Percentiles rank a stretch among this genome's conserved stretches.
Conservation (phyloP, 2,797 vertebrate genomes). For the Caiman crocodilus region DNA sequence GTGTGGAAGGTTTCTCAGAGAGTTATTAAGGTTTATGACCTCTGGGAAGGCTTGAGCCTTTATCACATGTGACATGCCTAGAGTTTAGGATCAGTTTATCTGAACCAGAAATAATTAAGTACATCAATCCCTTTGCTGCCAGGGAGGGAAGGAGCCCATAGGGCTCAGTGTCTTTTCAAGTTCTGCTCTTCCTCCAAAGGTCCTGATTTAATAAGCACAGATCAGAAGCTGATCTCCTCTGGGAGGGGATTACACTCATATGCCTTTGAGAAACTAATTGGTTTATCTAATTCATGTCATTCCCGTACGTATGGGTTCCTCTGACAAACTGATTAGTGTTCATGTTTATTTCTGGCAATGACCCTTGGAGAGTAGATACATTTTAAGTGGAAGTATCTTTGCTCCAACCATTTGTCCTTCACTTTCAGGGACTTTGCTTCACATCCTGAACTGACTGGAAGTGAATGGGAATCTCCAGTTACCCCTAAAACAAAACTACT, state of each 20-base stretch:
- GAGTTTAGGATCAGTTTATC: not conserved
- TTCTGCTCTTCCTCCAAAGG: slow-evolving; percentile 23
- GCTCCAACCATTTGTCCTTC: not conserved
- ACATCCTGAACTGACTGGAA: rapidly evolving
- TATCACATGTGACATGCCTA: not conserved
- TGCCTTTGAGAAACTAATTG: not conserved
- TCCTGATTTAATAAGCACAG: not conserved
- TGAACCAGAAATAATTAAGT: not conserved
- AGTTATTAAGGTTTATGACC: not conserved
- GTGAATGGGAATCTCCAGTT: not conserved
- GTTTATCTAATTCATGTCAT: slow-evolving; percentile 23
- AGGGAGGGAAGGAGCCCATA: not conserved
- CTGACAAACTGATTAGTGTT: rapidly evolving
- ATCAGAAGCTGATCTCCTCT: not conserved
- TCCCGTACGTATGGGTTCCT: not conserved
- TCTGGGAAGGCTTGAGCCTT: not conserved
- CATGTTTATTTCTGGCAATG: not conserved
- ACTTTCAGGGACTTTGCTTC: not conserved
- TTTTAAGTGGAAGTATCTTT: rapidly evolving
- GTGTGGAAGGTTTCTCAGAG: not conserved
- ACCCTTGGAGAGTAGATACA: not conserved
- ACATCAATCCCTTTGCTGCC: not conserved
- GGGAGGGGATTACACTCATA: not conserved
- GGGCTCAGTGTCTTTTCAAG: not conserved
- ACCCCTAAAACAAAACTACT: rapidly evolving